Evolutionary conservation across 92 coral and sea anemone species (phyloP).

Genomic region (Virgularia gustaviana): DNA sequence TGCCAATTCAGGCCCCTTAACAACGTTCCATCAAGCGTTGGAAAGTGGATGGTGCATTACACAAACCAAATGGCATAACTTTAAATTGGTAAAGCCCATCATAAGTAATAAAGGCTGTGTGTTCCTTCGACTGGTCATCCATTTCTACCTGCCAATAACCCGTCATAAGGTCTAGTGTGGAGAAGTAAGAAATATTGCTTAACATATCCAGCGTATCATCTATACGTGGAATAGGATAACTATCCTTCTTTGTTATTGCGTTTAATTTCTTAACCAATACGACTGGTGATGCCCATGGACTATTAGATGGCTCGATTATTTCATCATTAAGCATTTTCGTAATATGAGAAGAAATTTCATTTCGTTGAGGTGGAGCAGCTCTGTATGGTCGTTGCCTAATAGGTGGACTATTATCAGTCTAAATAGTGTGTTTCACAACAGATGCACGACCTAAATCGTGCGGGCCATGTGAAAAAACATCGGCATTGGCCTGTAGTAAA

Average conservation of each 20-base stretch:
- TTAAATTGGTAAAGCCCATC: no score
- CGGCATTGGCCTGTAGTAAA: background rate
- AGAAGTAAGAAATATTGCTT: no score
- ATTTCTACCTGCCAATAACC: no score
- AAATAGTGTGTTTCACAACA: constrained; percentile 46
- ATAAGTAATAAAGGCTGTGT: no score
- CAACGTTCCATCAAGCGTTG: no score
- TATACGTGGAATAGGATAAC: no score
- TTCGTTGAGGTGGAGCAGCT: constrained; percentile 51
- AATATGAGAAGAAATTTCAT: constrained; percentile 39
- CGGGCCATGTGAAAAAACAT: constrained; percentile 33
- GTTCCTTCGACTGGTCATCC: no score
- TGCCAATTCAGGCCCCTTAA: no score
- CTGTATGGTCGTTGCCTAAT: constrained; percentile 58
- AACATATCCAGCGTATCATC: no score
- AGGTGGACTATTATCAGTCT: constrained; percentile 37
- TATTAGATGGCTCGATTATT: constrained; percentile 59
- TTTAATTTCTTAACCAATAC: constrained; percentile 57
- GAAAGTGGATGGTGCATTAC: no score
- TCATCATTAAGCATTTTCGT: constrained; percentile 45
- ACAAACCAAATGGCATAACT: no score
- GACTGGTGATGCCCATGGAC: constrained; percentile 60
- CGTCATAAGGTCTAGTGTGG: no score
- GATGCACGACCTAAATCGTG: constrained; percentile 58
- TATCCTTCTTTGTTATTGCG: constrained; percentile 36